These are phyloP conservation scores for Quadroppia sp. DNA, from an alignment of 2,888 invertebrate genomes.

Conservation along the genomic window DNA sequence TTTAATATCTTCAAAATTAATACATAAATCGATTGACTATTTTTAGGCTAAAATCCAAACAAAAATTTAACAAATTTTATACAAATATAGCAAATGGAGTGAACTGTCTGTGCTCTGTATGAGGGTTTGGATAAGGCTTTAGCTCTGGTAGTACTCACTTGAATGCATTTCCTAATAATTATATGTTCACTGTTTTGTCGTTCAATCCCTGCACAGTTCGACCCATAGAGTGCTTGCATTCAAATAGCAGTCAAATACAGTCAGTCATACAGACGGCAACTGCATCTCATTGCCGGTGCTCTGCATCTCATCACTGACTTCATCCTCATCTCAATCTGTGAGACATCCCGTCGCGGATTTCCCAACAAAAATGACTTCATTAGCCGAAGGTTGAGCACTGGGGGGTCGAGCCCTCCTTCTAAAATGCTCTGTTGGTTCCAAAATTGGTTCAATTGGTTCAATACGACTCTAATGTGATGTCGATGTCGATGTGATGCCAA, in stretches of 20 bases:
- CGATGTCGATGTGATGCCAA: neutral
- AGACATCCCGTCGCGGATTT: constrained; percentile 33
- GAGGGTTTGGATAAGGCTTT: neutral
- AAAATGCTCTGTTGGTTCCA: constrained; percentile 18
- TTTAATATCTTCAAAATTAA: too few relatives aligned
- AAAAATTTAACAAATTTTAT: neutral
- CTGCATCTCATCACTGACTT: constrained; percentile 12
- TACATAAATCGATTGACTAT: too few relatives aligned
- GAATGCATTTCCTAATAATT: constrained; percentile 21
- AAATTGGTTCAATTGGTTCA: constrained; percentile 32
- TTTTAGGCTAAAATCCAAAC: neutral
- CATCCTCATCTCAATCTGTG: constrained; percentile 26
- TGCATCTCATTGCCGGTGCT: neutral
- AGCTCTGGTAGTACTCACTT: neutral
- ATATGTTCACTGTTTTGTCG: constrained; percentile 4
- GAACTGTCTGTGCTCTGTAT: neutral
- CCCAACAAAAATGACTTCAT: constrained; percentile 37
- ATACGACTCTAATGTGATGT: constrained; percentile 24
- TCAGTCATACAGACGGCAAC: neutral
- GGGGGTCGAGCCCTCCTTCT: constrained; percentile 26
- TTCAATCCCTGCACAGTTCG: neutral
- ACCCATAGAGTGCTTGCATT: constrained; percentile 9
- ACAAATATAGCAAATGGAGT: neutral
- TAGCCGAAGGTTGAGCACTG: constrained; percentile 25
- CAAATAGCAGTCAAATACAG: neutral